Conservation (phyloP, 2,113 vertebrate species). For the Carlito syrichta region DNA sequence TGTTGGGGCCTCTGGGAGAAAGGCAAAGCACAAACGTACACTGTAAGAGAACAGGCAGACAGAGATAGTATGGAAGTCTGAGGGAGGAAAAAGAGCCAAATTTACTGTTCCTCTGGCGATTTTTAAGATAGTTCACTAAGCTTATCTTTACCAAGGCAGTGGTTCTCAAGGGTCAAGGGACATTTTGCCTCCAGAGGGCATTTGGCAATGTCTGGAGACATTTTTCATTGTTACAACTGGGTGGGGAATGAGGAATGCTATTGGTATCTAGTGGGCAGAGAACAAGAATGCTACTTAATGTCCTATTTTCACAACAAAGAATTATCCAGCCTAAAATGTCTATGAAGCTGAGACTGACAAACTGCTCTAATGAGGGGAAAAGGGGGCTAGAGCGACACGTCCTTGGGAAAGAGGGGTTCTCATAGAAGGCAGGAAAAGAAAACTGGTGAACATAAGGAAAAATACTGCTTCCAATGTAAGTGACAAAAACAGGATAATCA, state of each 20-base stretch:
- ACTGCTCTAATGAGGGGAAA: not conserved
- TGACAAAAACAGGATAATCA: not conserved
- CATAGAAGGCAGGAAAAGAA: not conserved
- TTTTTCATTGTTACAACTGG: not conserved
- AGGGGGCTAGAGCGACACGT: not conserved
- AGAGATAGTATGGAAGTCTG: not conserved
- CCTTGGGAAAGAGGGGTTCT: not conserved
- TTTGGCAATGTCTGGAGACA: not conserved
- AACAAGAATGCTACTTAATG: not conserved
- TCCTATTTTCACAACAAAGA: not conserved
- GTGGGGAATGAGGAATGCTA: not conserved
- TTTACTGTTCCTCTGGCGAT: not conserved
- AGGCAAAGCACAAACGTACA: not conserved
- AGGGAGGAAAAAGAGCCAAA: not conserved
- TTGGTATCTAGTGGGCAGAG: not conserved
- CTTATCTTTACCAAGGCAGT: not conserved
- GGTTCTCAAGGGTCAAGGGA: not conserved
- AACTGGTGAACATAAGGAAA: not conserved
- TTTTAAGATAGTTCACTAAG: not conserved
- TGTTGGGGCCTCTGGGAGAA: not conserved
- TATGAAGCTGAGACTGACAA: not conserved
- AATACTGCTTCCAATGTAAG: not conserved
- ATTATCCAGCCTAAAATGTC: not conserved
- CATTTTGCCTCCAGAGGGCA: not conserved
- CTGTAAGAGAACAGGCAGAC: not conserved